phyloP scores from a whole-genome alignment of 2,888 invertebrate genomes.

The Icerya purchasi region DNA sequence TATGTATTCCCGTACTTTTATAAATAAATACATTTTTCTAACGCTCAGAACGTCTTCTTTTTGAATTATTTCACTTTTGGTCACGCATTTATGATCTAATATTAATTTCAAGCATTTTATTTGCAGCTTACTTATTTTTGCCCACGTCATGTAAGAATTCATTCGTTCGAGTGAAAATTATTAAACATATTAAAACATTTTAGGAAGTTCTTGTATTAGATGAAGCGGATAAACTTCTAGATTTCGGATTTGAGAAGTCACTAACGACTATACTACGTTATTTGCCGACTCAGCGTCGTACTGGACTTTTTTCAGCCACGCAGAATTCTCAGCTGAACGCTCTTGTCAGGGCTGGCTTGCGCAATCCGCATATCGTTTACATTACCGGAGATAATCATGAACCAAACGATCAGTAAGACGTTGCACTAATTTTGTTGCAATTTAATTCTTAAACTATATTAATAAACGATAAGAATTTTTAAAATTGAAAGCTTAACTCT shows the following conservation, averaged over 20 bases:
- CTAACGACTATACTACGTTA: constrained; percentile 73
- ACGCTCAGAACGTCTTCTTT: no score
- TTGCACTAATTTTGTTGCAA: no score
- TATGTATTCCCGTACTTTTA: no score
- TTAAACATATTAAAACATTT: no score
- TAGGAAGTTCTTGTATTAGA: constrained; percentile 83
- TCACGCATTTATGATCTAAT: no score
- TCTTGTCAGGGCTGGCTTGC: constrained; percentile 72
- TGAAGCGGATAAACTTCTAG: constrained; percentile 86
- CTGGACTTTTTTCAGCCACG: constrained; percentile 96
- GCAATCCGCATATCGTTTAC: constrained; percentile 76
- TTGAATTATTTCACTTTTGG: no score
- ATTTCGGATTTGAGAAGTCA: constrained; percentile 70
- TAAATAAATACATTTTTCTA: no score
- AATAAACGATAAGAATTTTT: constrained; percentile 1
- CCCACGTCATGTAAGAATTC: no score
- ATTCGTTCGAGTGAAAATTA: no score
- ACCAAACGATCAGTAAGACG: constrained; percentile 12
- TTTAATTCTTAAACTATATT: not conserved
- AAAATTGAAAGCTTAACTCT: no score
- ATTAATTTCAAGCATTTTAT: no score
- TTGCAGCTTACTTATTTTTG: no score
- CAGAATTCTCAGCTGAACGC: constrained; percentile 86
- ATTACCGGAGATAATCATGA: constrained; percentile 62
- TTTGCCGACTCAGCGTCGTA: constrained; percentile 78